These are phyloP conservation scores for Coendou prehensilis DNA, from an alignment of 2,797 vertebrate genomes.

Conservation along the genomic window DNA sequence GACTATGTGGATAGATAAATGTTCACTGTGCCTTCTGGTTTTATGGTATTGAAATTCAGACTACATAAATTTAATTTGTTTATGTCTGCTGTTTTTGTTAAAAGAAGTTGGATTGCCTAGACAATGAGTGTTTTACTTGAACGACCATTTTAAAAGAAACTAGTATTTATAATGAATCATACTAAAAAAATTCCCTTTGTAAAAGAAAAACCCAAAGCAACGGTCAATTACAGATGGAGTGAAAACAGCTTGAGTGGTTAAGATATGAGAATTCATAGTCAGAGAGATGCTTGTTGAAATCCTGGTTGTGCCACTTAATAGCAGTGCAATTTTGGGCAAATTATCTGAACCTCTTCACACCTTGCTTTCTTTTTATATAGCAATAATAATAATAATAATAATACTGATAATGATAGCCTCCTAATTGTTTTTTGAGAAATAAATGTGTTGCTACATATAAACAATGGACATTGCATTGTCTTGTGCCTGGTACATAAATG, in stretches of 20 bases:
- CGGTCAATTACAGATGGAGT: constrained; percentile 45
- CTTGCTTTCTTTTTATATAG: not conserved
- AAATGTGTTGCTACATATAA: not conserved
- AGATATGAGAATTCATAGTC: not conserved
- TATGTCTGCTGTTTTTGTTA: constrained; percentile 76
- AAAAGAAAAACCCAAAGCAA: constrained; percentile 70
- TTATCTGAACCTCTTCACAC: not conserved
- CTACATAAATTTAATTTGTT: constrained; percentile 75
- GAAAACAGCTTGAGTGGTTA: not conserved
- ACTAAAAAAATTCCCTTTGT: constrained; percentile 46
- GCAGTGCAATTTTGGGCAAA: not conserved
- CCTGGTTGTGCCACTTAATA: not conserved
- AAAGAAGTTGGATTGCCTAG: constrained; percentile 67
- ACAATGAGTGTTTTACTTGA: constrained; percentile 76
- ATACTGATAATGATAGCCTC: not conserved
- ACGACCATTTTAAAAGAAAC: constrained; percentile 54
- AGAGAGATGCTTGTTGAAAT: constrained; percentile 6
- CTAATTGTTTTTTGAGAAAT: not conserved
- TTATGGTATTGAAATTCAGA: constrained; percentile 76
- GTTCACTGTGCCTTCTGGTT: constrained; percentile 35
- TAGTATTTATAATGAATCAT: constrained; percentile 80
- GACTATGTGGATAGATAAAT: constrained; percentile 34
- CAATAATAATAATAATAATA: not conserved
- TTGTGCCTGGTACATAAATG: not conserved
- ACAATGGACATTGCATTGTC: not conserved